These are phyloP conservation scores for Episyrphus balteatus DNA, from an alignment of 1,140 invertebrate genomes.

Conservation along the genomic window DNA sequence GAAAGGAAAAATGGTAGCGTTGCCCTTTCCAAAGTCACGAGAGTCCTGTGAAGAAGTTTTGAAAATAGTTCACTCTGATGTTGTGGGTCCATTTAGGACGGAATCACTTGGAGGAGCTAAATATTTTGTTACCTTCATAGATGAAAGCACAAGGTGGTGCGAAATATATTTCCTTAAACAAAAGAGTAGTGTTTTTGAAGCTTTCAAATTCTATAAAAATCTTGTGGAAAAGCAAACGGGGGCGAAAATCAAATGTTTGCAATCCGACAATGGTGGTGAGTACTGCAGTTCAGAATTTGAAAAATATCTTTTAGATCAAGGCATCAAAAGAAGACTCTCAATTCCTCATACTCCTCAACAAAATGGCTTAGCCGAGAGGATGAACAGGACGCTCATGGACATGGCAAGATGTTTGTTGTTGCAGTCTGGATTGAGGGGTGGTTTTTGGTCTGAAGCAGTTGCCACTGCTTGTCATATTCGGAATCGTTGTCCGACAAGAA, in stretches of 20 bases:
- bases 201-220: background rate
- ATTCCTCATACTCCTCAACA: slow-evolving; percentile 9
- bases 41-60: background rate
- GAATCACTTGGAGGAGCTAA: background rate
- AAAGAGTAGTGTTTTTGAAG: background rate
- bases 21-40: background rate
- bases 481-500: slow-evolving; percentile 12
- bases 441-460: slow-evolving; percentile 17
- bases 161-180: background rate
- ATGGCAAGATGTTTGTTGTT: slow-evolving; percentile 13
- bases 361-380: slow-evolving; percentile 11
- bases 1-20: background rate
- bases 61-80: background rate
- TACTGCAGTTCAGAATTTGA: too few species aligned
- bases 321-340: slow-evolving; percentile 11
- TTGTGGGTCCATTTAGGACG: background rate
- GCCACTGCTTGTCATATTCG: slow-evolving; percentile 10
- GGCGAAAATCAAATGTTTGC: background rate
- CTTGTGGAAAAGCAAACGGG: background rate
- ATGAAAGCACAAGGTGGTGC: background rate
- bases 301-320: background rate
- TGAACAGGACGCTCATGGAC: slow-evolving; percentile 8
- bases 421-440: slow-evolving; percentile 1
- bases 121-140: background rate
- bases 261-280: too few species aligned